phyloP scores from a whole-genome alignment of 2,797 vertebrate genomes.

The Macropus fuliginosus region DNA sequence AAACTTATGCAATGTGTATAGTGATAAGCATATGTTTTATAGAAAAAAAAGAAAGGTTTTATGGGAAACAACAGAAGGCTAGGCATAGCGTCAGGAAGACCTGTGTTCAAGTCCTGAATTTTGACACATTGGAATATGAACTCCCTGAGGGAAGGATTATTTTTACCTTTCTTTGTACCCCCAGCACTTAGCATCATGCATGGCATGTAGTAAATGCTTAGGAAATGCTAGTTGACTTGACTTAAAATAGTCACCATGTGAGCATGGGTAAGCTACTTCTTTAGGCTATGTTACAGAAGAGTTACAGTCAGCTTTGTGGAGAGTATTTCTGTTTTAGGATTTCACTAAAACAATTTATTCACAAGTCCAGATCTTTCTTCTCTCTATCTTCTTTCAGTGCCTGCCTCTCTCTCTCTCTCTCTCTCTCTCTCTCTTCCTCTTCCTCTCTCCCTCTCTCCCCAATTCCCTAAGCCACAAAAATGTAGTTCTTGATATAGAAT shows the following conservation, averaged over 20 bases:
- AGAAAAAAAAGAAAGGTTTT: background rate
- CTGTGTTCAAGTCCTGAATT: background rate
- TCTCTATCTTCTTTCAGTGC: no score
- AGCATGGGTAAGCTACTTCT: background rate
- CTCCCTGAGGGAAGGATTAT: background rate
- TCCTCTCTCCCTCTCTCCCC: no score
- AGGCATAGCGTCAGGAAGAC: background rate
- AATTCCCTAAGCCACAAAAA: background rate
- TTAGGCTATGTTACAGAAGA: background rate
- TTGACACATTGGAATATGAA: background rate
- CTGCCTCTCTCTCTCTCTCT: no score
- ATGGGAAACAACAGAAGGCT: background rate
- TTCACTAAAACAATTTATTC: background rate
- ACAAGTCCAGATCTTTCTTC: background rate
- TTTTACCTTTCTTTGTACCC: background rate
- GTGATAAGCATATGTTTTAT: background rate
- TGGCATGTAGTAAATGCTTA: background rate
- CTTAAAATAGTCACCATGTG: background rate
- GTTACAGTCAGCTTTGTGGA: background rate
- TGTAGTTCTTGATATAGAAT: background rate
- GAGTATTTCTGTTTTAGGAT: background rate
- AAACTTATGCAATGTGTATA: background rate
- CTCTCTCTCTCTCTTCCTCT: no score
- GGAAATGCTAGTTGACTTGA: background rate
- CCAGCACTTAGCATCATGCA: background rate